A percentile compares a stretch with the other conserved stretches of the same genome.
Conservation (phyloP, 2,888 invertebrate genomes). For the Agriotes lineatus region DNA sequence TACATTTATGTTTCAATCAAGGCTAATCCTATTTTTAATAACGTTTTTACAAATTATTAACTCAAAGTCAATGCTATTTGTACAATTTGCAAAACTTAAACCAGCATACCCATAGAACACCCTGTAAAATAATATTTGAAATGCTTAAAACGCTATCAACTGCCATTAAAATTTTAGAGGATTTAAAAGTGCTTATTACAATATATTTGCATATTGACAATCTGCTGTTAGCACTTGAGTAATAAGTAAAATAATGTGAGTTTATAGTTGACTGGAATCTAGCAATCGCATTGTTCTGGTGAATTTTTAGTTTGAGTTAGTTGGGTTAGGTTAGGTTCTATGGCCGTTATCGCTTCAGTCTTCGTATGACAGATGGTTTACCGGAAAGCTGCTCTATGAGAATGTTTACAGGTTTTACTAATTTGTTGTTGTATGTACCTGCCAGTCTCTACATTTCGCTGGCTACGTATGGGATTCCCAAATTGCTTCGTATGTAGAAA, state of each 20-base stretch:
- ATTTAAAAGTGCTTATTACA: too few species aligned
- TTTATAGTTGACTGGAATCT: neutral
- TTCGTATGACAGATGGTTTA: neutral
- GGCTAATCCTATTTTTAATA: too few species aligned
- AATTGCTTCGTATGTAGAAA: too few species aligned
- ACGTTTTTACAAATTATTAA: too few species aligned
- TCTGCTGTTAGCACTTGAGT: neutral
- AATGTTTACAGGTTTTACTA: neutral
- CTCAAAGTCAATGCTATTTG: too few species aligned
- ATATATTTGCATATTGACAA: neutral
- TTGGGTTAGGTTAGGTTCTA: neutral
- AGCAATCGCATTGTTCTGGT: neutral
- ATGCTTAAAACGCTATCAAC: too few species aligned
- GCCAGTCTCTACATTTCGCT: neutral
- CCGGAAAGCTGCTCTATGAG: neutral
- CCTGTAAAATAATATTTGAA: too few species aligned
- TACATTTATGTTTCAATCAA: too few species aligned
- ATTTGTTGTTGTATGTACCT: neutral
- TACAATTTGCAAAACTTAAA: too few species aligned
- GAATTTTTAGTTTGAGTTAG: neutral
- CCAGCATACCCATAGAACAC: too few species aligned
- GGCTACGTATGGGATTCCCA: too few species aligned
- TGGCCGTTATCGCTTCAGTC: neutral
- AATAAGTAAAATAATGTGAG: neutral
- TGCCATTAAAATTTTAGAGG: too few species aligned